A percentile compares a stretch with the other conserved stretches of the same genome.
phyloP scores from a whole-genome alignment of 2,113 vertebrate species.

The Phoxinus phoxinus region DNA sequence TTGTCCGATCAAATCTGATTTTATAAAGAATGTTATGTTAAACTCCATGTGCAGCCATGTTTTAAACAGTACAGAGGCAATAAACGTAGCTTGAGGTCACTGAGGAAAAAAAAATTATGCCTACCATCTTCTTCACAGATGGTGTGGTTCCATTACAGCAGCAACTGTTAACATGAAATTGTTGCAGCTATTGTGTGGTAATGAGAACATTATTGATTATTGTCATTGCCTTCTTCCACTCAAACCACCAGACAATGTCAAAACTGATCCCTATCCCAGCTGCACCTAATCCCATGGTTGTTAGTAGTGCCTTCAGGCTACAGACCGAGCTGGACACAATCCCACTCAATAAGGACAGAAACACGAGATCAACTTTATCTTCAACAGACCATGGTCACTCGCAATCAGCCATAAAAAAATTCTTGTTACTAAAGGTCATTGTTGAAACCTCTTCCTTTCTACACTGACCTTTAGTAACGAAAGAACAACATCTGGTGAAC shows the following conservation, averaged over 20 bases:
- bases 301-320: constrained; percentile 62
- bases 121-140: constrained; percentile 43
- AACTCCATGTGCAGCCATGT: background rate
- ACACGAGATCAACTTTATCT: constrained; percentile 37
- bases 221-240: constrained; percentile 54
- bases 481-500: constrained; percentile 6
- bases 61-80: background rate
- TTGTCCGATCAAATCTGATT: background rate
- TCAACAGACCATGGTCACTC: constrained; percentile 31
- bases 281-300: constrained; percentile 61
- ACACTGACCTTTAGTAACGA: constrained; percentile 21
- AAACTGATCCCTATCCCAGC: constrained; percentile 61
- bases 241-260: constrained; percentile 68
- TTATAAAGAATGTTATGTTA: background rate
- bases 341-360: constrained; percentile 47
- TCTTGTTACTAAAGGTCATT: constrained; percentile 27
- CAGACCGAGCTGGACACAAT: constrained; percentile 36
- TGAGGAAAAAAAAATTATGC: background rate
- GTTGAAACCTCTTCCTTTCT: constrained; percentile 28
- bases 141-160: constrained; percentile 31
- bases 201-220: constrained; percentile 77
- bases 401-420: constrained; percentile 18
- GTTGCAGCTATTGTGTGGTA: constrained; percentile 60
- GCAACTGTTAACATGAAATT: constrained; percentile 37
- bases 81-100: constrained; percentile 28